Base-by-base conservation (phyloP, 2,888 invertebrate species). In the Germaria angustata region DNA sequence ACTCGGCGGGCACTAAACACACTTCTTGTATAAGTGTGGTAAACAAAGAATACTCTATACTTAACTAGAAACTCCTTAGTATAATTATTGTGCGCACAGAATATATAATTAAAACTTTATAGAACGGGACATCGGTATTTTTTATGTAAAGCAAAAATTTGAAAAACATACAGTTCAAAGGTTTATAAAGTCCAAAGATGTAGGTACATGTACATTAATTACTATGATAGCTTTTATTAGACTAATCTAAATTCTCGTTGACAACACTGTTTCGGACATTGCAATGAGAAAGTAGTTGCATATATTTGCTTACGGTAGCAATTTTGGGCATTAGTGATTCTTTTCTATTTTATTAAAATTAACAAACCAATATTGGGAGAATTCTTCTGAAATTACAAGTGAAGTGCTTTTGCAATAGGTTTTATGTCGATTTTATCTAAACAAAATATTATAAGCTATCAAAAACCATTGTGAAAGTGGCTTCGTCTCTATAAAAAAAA, bases 381-480 rank as follows among this genome's bases (percentile, higher is more conserved):
- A 41, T 20, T 34, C 11, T 24, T 22, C 13, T 28, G 34, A 2
- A 32, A 59, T 22, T 51, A 61, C 65, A 77, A 46, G 22, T 77
- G 86, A 81, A 86, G 87, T 85, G 85, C 89, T 90, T 90, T 90
- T 89, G 89, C 89, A 86, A 88, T 90, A 90, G 80, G 90, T 86
- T 87, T 90, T 89, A 87, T 90, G 89, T 87, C 84, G 85, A 86
- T 84, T 84, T 81, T 81, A 81, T 76, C 73, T 69, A 83, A 85
- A 84, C 77, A 84, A 73, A 86, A 84, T 81, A 66, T 73, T 57
- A 81, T 80, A 72, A 81, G 84, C 85, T 84, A 84, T 84, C 88
- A 90, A 87, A 88, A 87, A 88, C 88, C 90, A 90, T 88, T 87
- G 90, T 87, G 86, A 89, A 89, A 88, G 89, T 84, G 82, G 86